Evolutionary conservation across 1,140 invertebrate genomes (phyloP), one percentile per base, ranked within the genome.

Genomic region (Brachystomella parvula): DNA sequence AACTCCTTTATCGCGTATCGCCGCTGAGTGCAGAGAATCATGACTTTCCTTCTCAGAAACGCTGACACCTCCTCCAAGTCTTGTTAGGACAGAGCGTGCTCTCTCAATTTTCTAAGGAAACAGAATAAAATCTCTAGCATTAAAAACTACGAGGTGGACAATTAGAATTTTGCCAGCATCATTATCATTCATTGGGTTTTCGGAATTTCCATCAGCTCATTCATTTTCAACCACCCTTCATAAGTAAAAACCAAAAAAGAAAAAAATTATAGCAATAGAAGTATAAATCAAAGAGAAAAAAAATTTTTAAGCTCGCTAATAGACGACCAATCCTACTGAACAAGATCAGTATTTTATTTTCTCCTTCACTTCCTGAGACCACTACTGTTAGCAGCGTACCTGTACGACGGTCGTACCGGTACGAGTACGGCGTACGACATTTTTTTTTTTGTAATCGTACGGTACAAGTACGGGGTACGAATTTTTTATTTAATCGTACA

Each of bases 21-120:
- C 87, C 35, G 89, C 86, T 79, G 87, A 90, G 76, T 89, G 93
- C 15, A 96, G 81, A 15, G 87, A 87, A 79, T 96, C 93, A 76
- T 96, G 92, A 67, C 88, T 86, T 80, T 97, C 94, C 77, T 95
- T 92, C 76, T 97, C 94, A 65, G 89, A 92, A 66, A 92, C 82
- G 64, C 89, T 90, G 63, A 84, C 81, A 31, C 87, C 86, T 63
- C 84, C 81, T 30, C 87, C 86, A 68, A 95, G 78, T 72, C 82
- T 85, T 77, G 89, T 87, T 61, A 96, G 80, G 73, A 82, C 84
- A 67, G 79, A 79, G 78, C 89, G 90, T 73, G 88, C 88, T 76
- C 87, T 85, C 77, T 94, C 91, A 74, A 92, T 89, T 84, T 91
- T 92, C 92, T 96, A 83, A 84, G 77, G 74, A 74, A 76, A 77